Percentiles rank a stretch among this genome's conserved stretches.
Evolutionary conservation across 2,888 invertebrate genomes (phyloP).

Genomic region (Torymus texanus): DNA sequence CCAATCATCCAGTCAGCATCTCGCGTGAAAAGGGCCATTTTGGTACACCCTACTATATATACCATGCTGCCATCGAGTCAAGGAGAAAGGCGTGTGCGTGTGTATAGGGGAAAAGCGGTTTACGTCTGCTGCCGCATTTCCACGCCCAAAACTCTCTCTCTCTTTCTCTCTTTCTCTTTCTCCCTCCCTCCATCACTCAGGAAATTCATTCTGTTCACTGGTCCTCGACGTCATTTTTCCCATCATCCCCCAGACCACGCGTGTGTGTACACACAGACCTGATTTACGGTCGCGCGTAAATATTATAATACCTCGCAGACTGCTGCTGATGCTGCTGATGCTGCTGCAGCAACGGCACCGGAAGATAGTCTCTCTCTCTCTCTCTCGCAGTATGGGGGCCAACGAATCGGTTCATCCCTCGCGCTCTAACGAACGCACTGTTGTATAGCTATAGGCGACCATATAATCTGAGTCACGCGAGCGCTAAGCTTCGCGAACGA

Average conservation of each 20-base stretch:
- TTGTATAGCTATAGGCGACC: conserved; percentile 1
- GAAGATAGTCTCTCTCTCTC: conserved; percentile 20
- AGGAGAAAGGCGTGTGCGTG: too few species aligned
- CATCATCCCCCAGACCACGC: conserved; percentile 14
- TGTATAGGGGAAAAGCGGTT: conserved; percentile 17
- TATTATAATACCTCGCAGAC: conserved; percentile 47
- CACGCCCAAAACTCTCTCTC: conserved; percentile 8
- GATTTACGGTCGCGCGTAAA: conserved; percentile 56
- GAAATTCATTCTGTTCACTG: conserved; percentile 31
- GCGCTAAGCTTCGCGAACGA: conserved; percentile 27
- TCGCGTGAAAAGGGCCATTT: conserved; percentile 16
- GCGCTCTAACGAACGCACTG: conserved; percentile 1
- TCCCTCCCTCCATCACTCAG: conserved; percentile 31
- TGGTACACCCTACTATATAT: not conserved
- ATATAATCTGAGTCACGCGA: conserved; percentile 50
- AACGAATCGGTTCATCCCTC: conserved; percentile 36
- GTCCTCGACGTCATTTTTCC: conserved; percentile 24
- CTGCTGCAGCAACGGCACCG: conserved; percentile 26
- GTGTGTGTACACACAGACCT: conserved; percentile 15
- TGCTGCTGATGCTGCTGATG: conserved; percentile 21
- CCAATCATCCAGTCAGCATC: not conserved
- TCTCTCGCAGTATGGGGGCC: conserved; percentile 19
- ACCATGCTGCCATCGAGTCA: too few species aligned
- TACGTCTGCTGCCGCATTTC: not conserved
- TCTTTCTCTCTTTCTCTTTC: conserved; percentile 36